Evolutionary conservation across 2,113 vertebrate genomes (phyloP).

Genomic region (Machaerirhynchus nigripectus): DNA sequence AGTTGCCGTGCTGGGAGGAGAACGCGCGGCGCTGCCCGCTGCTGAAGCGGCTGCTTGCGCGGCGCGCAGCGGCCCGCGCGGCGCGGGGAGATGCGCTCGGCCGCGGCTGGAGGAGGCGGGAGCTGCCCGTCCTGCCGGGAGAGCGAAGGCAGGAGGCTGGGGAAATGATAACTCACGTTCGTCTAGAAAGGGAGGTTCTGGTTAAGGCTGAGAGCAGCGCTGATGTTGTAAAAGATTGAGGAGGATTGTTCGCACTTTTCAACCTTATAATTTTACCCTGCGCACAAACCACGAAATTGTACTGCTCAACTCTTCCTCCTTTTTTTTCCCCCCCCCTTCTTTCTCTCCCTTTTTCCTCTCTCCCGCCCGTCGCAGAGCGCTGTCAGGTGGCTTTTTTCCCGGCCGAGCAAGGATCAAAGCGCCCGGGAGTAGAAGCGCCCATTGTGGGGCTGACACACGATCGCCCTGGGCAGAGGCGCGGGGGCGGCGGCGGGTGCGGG

Average conservation of each 20-base stretch:
- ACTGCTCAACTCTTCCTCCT: background rate
- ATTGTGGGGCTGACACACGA: conserved; percentile 57
- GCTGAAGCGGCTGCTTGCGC: background rate
- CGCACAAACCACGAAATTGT: conserved; percentile 13
- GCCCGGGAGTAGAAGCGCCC: conserved; percentile 37
- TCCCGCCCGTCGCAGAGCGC: background rate
- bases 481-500: background rate
- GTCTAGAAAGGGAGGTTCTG: background rate
- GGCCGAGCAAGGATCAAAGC: conserved; percentile 53
- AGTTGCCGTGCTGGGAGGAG: conserved; percentile 20
- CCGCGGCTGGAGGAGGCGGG: background rate
- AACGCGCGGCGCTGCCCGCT: conserved; percentile 26
- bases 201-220: conserved; percentile 29
- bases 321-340: background rate
- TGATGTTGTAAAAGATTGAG: conserved; percentile 12
- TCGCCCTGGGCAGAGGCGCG: conserved; percentile 36
- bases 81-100: background rate
- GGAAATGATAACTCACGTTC: conserved; percentile 18
- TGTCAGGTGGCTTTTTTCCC: conserved; percentile 59
- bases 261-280: conserved; percentile 7
- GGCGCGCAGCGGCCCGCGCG: background rate
- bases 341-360: background rate
- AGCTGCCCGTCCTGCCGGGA: background rate
- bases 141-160: background rate
- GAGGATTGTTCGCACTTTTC: conserved; percentile 15